Evolutionary conservation across 2,797 vertebrate genomes (phyloP), one percentile per base, ranked within the genome.

Genomic region (Chelidonichthys spinosus): DNA sequence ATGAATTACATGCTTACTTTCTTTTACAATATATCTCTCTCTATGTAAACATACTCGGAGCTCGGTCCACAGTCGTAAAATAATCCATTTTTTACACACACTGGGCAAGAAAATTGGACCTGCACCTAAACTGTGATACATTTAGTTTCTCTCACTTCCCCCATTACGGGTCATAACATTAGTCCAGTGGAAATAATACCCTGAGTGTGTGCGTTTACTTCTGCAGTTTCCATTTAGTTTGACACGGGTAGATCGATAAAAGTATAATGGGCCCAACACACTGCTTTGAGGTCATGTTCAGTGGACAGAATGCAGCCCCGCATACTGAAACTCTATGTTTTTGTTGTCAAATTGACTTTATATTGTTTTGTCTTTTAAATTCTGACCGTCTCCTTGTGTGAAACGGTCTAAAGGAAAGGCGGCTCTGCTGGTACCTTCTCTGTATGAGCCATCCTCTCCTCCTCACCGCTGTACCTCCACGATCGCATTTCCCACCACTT

Each of bases 401-500:
- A 11, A 25, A 25, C 25, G 25, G 25, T 25, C 25, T 25, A 25
- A 25, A 25, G 25, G 25, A 25, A 25, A 25, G 25, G 2, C 25
- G 25, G 50, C 49, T 71, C 39, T 39, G 13, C 9, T 33, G 13
- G 15, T 58, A 50, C 44, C 46, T 42, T 59, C 25, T 56, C 50
- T 17, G 42, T 65, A 40, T 74, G 74, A 87, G 72, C 63, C 60
- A 63, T 74, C 40, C 74, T 36, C 80, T 78, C 80, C 73, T 82
- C 71, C 43, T 86, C 72, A 65, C 85, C 67, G 59, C 52, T 72
- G 58, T 72, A 74, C 68, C 69, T 85, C 25, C 79, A 75, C 85
- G 25, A 66, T 65, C 80, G 55, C 83, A 52, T 79, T 90, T 89
- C 77, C 79, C 83, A 86, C 78, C 78, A 75, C 75, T 87, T 78